A percentile compares a stretch with the other conserved stretches of the same genome.
Evolutionary conservation across 2,888 invertebrate genomes (phyloP).

Genomic region (Tenthredo distinguenda): DNA sequence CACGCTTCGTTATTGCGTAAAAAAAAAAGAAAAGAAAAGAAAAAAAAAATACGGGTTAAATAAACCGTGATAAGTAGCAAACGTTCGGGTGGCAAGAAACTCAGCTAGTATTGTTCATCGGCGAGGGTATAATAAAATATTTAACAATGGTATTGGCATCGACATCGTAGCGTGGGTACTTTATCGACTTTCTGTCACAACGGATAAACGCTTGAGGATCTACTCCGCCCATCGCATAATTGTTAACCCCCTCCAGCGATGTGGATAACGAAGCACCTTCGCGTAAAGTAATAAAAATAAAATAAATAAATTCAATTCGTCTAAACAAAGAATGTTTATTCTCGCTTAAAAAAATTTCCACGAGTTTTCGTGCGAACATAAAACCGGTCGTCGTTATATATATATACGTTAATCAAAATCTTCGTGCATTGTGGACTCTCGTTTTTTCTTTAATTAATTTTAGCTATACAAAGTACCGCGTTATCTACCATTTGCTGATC

Average conservation of each 20-base stretch:
- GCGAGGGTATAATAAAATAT: slow-evolving; percentile 34
- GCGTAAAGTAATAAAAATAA: not conserved
- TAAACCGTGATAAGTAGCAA: not conserved
- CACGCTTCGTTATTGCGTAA: not conserved
- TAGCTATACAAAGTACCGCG: not conserved
- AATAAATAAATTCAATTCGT: not conserved
- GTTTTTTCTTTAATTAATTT: not conserved
- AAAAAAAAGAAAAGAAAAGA: not conserved
- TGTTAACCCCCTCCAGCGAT: slow-evolving; percentile 25
- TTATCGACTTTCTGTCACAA: slow-evolving; percentile 46
- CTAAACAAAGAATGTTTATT: not conserved
- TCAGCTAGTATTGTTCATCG: not conserved
- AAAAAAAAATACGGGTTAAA: not conserved
- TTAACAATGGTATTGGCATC: slow-evolving; percentile 38
- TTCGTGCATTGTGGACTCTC: not conserved
- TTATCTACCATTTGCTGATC: not conserved
- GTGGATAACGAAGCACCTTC: slow-evolving; percentile 16
- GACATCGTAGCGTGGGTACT: slow-evolving; percentile 22
- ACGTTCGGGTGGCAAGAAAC: not conserved
- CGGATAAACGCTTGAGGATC: slow-evolving; percentile 31
- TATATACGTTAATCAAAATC: not conserved
- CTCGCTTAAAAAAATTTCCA: not conserved
- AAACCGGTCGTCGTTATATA: not conserved
- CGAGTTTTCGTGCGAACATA: not conserved
- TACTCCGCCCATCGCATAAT: slow-evolving; percentile 40